These are phyloP conservation scores for Amia ocellicauda DNA, from an alignment of 2,113 vertebrate species.

Conservation along the genomic window DNA sequence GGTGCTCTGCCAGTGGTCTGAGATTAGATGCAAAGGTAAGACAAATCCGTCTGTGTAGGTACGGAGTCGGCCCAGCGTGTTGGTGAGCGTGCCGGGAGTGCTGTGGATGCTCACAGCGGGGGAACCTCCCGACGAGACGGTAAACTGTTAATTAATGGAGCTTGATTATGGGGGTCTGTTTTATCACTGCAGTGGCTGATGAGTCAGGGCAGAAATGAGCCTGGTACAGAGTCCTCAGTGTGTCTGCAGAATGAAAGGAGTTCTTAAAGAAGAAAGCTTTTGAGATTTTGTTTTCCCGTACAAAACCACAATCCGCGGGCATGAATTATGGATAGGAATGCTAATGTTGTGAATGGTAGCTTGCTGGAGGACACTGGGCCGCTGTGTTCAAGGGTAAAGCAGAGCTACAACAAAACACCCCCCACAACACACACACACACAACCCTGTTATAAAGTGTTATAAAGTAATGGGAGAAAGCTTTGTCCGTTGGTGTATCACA, in stretches of 20 bases:
- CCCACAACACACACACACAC: conserved; percentile 16
- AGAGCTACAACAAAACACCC: not conserved
- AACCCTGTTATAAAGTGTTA: too few relatives aligned
- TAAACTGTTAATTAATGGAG: conserved; percentile 7
- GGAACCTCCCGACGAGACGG: not conserved
- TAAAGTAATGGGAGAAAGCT: too few relatives aligned
- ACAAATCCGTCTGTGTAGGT: not conserved
- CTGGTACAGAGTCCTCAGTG: not conserved
- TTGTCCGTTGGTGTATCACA: too few relatives aligned
- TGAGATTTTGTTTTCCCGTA: not conserved
- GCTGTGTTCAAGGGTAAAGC: conserved; percentile 1
- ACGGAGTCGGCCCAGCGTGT: not conserved
- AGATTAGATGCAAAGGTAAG: not conserved
- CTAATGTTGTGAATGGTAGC: not conserved
- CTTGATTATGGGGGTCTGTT: not conserved
- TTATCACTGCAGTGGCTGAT: conserved; percentile 1
- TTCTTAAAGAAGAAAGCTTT: not conserved
- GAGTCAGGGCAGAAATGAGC: not conserved
- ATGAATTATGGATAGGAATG: conserved; percentile 4
- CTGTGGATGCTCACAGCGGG: not conserved
- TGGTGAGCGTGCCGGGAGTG: not conserved
- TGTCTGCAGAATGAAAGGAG: conserved; percentile 1
- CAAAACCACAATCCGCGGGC: not conserved
- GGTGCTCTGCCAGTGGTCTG: not conserved
- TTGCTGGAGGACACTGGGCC: not conserved